A percentile compares a stretch with the other conserved stretches of the same genome.
Conservation (phyloP, 2,888 invertebrate species). For the Lysandra coridon region DNA sequence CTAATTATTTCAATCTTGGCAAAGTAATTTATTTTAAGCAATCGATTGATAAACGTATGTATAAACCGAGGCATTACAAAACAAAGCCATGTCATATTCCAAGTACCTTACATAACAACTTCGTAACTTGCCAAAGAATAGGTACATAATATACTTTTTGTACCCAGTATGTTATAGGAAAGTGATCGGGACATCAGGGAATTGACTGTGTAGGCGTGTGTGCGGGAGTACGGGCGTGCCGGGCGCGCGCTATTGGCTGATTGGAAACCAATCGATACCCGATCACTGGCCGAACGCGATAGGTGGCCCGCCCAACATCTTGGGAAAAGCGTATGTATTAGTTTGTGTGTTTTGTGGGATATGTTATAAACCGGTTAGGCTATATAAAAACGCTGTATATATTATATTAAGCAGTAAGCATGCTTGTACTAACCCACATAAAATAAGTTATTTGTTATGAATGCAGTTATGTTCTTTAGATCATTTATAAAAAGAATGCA, state of each 20-base stretch:
- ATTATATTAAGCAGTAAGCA: background rate
- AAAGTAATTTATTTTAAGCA: too few relatives aligned
- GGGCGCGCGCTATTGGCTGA: conserved; percentile 65
- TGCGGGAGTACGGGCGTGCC: conserved; percentile 68
- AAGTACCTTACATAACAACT: background rate
- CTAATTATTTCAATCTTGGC: too few relatives aligned
- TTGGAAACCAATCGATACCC: conserved; percentile 77
- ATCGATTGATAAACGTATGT: too few relatives aligned
- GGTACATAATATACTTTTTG: background rate
- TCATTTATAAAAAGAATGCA: too few relatives aligned
- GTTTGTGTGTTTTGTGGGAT: background rate
- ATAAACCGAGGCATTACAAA: too few relatives aligned
- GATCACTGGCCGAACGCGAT: conserved; percentile 56
- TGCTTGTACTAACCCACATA: too few relatives aligned
- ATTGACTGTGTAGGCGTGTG: conserved; percentile 56
- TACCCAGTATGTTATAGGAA: background rate
- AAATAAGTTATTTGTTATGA: too few relatives aligned
- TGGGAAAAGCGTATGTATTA: background rate
- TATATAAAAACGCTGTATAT: background rate
- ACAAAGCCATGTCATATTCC: too few relatives aligned
- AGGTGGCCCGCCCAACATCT: conserved; percentile 35
- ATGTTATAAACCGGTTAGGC: background rate
- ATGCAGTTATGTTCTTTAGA: too few relatives aligned
- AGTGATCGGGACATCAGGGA: conserved; percentile 18
- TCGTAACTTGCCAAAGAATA: background rate